Evolutionary conservation across 2,113 vertebrate genomes (phyloP).

Genomic region (Indicator maculatus): DNA sequence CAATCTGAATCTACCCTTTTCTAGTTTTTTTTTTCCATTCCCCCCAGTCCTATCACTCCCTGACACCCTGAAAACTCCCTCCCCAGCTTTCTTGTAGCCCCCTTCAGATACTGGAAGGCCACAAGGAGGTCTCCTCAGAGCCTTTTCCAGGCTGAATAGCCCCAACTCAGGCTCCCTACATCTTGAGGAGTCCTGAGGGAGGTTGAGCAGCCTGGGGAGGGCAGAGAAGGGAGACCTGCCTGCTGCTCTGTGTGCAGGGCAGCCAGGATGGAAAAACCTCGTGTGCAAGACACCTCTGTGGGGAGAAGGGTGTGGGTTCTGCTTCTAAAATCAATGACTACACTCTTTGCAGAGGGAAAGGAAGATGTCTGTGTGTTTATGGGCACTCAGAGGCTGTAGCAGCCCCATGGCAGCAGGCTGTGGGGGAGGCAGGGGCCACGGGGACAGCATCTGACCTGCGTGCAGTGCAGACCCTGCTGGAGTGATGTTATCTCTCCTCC

Average conservation of each 20-base stretch:
- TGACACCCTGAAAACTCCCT: too few relatives aligned
- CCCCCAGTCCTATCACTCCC: too few relatives aligned
- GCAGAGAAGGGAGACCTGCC: not conserved
- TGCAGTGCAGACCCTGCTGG: not conserved
- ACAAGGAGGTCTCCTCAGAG: too few relatives aligned
- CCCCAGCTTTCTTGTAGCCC: too few relatives aligned
- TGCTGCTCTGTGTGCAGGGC: not conserved
- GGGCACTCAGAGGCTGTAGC: not conserved
- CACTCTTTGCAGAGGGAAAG: constrained; percentile 22
- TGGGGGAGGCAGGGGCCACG: too few relatives aligned
- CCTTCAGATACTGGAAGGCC: too few relatives aligned
- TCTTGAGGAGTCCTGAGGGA: not conserved
- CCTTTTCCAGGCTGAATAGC: too few relatives aligned
- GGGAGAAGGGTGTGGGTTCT: constrained; percentile 6
- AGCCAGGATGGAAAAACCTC: constrained; percentile 15
- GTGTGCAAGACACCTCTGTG: constrained; percentile 32
- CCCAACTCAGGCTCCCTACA: too few relatives aligned
- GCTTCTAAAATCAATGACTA: constrained; percentile 69
- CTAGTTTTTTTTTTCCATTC: too few relatives aligned
- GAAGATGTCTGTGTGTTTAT: not conserved
- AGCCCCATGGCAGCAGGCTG: not conserved
- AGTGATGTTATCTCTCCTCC: not conserved
- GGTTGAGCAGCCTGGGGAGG: not conserved
- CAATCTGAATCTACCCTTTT: too few relatives aligned
- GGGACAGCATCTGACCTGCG: not conserved